Evolutionary conservation across 2,113 vertebrate genomes (phyloP), one percentile per base, ranked within the genome.

Genomic region (Pachycephala philippinensis): DNA sequence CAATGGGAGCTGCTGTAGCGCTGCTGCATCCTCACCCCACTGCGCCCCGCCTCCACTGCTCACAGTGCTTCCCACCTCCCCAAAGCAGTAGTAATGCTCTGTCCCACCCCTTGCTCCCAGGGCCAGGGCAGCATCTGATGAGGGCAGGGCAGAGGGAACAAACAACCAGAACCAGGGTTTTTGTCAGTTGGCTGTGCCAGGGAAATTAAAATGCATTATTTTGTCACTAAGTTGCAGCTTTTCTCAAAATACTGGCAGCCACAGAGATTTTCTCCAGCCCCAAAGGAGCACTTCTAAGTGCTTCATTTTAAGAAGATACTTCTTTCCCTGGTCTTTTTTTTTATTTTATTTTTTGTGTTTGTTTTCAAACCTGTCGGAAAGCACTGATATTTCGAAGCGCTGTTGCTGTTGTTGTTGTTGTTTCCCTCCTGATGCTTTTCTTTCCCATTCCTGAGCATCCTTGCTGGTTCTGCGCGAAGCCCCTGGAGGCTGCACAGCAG

Each of bases 321-420:
- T 76, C 66, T 92, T 93, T 94, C 70, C 15, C 11, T 14, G 11
- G 2, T 40, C 22, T 35, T 28, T 45, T 27, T 39, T 26, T 26
- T 53, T 30, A 44, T 23, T 70, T 56, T 22, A 6, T 54, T 66
- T 72, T 57, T 57, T 23, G 35, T 94, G 84, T 97, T 96, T 97
- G 91, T 96, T 96, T 97, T 88, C 91, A 97, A 93, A 96, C 95
- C 90, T 96, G 92, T 96, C 82, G 6, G 75, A 87, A 84, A 85
- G 65, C 89, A n/a, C 65, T 76, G 88, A 83, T 87, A 80, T 86
- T 96, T 59, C 82, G 60, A 44, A 26, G 84, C 78, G 82, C 56
- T 93, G 47, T 74, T 91, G 83, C 44, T 75, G 50, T 30, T 90
- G 31, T 78, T 76, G 77, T 47, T 95, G 89, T 89, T 96, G 84